Evolutionary conservation across 92 coral and sea anemone genomes (phyloP), one percentile per base, ranked within the genome.

Genomic region (Phenganax stokvisi): DNA sequence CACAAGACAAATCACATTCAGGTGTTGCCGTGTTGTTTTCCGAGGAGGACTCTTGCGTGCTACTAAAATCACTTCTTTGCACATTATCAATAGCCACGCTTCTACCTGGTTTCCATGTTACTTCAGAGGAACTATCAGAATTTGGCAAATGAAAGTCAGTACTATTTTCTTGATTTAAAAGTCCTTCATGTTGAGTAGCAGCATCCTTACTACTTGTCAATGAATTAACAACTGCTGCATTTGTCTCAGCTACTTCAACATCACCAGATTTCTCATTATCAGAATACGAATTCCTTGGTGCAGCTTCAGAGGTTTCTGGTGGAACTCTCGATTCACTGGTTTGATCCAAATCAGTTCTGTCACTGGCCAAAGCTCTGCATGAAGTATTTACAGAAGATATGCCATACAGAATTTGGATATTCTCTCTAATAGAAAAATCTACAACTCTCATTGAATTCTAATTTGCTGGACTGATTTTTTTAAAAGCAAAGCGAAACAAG

Each of bases 81-180:
- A 31, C 15, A 55, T 0, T 59, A 74, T 58, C 59, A 74, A 2
- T 73, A 53, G 51, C 47, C n/a, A 74, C 15, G 65, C 9, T 54
- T 64, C 58, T 65, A 12, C 66, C 29, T 65, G 51, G 15, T 3
- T n/a, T 12, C 17, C 20, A 65, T 31, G 54, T 75, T 25, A 59
- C 44, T 51, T 51, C 28, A 12, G 30, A 12, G n/a, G 75, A 10
- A 9, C 20, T 59, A 57, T 53, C 52, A 10, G 27, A 15, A 60
- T 17, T 60, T 12, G 85, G 8, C 54, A 54, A 31, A 37, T 16
- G 28, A 60, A n/a, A 13, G 20, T 54, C 47, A 54, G 55, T 65
- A 75, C 8, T 12, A 65, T 80, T 20, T 81, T 90, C 90, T 68
- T 68, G 53, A 30, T 30, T 29, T 30, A 68, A 28, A 12, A 2